Conservation (phyloP, 2,113 vertebrate species). For the Eubucco bourcierii region DNA sequence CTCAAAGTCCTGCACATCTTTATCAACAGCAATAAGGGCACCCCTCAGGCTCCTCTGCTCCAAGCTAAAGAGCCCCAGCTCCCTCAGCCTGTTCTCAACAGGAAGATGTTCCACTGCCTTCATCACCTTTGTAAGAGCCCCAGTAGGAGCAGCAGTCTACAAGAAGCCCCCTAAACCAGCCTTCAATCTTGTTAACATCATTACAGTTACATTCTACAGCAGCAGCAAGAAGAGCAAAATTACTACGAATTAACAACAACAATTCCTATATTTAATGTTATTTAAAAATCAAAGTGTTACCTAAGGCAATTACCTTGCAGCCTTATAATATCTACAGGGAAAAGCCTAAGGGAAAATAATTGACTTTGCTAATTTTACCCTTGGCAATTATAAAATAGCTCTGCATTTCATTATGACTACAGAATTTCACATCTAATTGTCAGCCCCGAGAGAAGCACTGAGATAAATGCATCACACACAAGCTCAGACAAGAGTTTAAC, state of each 20-base stretch:
- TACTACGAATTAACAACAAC: constrained; percentile 71
- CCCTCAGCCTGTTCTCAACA: too few species aligned
- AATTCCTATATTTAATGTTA: constrained; percentile 77
- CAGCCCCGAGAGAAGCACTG: constrained; percentile 65
- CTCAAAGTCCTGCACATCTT: too few species aligned
- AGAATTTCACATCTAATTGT: constrained; percentile 75
- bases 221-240: constrained; percentile 65
- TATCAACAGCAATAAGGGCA: too few species aligned
- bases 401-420: constrained; percentile 77
- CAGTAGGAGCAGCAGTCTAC: neutral
- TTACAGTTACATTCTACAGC: constrained; percentile 21
- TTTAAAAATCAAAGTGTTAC: constrained; percentile 83
- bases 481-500: constrained; percentile 62
- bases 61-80: too few species aligned
- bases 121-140: too few species aligned
- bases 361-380: constrained; percentile 84
- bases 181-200: constrained; percentile 41
- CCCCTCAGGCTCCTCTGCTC: too few species aligned
- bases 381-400: constrained; percentile 81
- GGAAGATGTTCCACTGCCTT: too few species aligned
- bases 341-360: constrained; percentile 82
- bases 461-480: constrained; percentile 67
- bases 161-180: neutral
- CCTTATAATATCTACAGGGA: constrained; percentile 80
- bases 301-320: constrained; percentile 81